phyloP scores from a whole-genome alignment of 1,140 invertebrate species.

The Capitella teleta region DNA sequence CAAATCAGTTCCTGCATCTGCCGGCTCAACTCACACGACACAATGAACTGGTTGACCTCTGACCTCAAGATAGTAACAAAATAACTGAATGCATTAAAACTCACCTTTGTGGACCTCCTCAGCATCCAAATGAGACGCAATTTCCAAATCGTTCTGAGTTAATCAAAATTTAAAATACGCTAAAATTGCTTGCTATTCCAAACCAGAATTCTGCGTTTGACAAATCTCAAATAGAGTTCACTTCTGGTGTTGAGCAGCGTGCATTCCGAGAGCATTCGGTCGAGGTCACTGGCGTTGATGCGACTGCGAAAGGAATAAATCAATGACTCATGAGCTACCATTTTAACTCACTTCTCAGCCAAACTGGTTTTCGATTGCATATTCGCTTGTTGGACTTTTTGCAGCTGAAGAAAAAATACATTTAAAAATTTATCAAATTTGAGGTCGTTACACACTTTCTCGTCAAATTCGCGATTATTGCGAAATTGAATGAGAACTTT shows the following conservation, averaged over 20 bases:
- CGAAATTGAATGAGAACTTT: constrained; percentile 65
- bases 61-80: background rate
- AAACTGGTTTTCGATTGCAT: too few species aligned
- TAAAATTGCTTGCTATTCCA: background rate
- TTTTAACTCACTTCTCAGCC: too few species aligned
- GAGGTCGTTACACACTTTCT: constrained; percentile 47
- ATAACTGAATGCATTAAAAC: background rate
- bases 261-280: constrained; percentile 78
- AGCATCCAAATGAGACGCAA: constrained; percentile 35
- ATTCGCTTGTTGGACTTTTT: constrained; percentile 31
- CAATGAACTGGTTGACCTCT: constrained; percentile 58
- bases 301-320: too few species aligned
- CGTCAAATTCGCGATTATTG: constrained; percentile 58
- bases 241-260: constrained; percentile 80
- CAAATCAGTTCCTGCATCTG: constrained; percentile 82
- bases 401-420: constrained; percentile 19
- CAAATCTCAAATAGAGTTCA: constrained; percentile 82
- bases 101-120: constrained; percentile 18
- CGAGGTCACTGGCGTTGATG: constrained; percentile 72
- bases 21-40: constrained; percentile 64
- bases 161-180: background rate
- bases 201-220: constrained; percentile 65
- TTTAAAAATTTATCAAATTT: background rate
- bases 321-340: too few species aligned
- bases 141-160: constrained; percentile 58